Conservation (phyloP, 1,140 invertebrate species). For the Brachystomella parvula region DNA sequence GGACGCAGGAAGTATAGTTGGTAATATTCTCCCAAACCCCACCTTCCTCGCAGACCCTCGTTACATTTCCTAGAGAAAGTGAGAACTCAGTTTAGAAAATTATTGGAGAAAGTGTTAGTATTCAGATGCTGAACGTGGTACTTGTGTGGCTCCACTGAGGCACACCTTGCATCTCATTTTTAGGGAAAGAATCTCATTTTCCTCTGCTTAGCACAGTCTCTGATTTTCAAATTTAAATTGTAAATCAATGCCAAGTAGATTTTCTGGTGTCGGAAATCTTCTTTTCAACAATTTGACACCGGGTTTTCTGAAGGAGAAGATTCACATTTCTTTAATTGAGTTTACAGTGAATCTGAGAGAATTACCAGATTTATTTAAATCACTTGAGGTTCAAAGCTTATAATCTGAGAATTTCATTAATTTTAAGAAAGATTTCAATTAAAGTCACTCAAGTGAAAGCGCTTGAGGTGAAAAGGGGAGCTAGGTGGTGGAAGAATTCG, state of each 20-base stretch:
- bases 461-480: no score
- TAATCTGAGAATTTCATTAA: no score
- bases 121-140: background rate
- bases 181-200: background rate
- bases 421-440: no score
- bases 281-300: no score
- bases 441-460: no score
- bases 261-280: no score
- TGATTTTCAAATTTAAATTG: background rate
- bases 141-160: background rate
- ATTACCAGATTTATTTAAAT: no score
- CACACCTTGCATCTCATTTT: background rate
- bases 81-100: background rate
- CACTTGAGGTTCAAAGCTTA: no score
- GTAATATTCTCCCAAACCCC: constrained; percentile 24
- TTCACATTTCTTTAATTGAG: no score
- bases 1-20: constrained; percentile 10
- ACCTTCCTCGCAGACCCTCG: constrained; percentile 23
- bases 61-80: constrained; percentile 18
- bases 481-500: no score
- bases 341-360: no score
- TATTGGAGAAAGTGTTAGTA: background rate
- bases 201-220: background rate
- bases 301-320: no score
- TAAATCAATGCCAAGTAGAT: background rate